Percentiles rank a stretch among this genome's conserved stretches.
These are phyloP conservation scores for Darevskia nairensis DNA, from an alignment of 2,797 vertebrate genomes.

Conservation along the genomic window DNA sequence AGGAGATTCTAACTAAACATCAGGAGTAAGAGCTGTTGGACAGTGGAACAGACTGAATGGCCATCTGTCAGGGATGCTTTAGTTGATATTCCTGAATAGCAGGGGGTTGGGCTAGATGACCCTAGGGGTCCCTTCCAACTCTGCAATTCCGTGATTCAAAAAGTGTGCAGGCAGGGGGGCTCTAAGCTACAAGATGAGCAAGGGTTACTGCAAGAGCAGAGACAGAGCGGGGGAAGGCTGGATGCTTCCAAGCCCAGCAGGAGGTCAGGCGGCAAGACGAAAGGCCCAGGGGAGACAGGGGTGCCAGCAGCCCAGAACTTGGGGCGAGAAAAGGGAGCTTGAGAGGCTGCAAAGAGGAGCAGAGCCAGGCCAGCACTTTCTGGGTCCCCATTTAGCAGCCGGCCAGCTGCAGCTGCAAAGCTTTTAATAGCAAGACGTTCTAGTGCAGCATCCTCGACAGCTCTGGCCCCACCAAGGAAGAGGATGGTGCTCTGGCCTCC, in stretches of 20 bases:
- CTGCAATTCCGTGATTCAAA: too few relatives aligned
- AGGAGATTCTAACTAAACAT: too few relatives aligned
- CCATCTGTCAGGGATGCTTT: too few relatives aligned
- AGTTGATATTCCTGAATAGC: too few relatives aligned
- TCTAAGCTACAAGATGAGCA: neutral
- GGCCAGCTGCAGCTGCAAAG: neutral
- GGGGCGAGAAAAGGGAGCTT: neutral
- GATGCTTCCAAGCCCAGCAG: neutral
- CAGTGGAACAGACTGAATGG: too few relatives aligned
- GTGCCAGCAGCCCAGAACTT: too few relatives aligned
- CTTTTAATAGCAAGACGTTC: neutral
- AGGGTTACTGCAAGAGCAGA: neutral
- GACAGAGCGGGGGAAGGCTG: accelerated
- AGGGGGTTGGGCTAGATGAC: too few relatives aligned
- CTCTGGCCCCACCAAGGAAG: too few relatives aligned
- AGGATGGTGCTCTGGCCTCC: neutral
- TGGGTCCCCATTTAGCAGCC: neutral
- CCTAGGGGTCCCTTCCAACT: too few relatives aligned
- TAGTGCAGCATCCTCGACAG: neutral
- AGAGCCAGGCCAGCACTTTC: neutral
- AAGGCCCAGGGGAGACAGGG: neutral
- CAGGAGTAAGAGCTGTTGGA: too few relatives aligned
- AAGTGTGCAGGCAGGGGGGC: neutral
- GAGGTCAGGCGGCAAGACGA: too few relatives aligned
- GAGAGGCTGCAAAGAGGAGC: neutral